Conservation (phyloP, 2,888 invertebrate genomes). For the Hyposoter didymator region DNA sequence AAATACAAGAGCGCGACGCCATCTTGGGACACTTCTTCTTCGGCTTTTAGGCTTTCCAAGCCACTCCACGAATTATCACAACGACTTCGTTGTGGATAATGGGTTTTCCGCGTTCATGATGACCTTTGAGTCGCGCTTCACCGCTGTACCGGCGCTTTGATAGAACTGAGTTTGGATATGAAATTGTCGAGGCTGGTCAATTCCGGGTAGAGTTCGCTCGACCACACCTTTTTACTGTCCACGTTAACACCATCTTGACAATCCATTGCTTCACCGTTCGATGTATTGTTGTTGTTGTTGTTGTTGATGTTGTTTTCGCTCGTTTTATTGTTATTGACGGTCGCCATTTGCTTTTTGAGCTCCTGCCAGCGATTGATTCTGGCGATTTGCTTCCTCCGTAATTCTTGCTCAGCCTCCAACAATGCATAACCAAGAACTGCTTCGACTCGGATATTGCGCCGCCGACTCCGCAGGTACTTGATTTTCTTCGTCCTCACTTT, state of each 20-base stretch:
- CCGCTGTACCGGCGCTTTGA: slow-evolving; percentile 85
- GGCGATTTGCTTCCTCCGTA: slow-evolving; percentile 87
- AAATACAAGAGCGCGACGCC: not conserved
- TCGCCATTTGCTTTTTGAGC: slow-evolving; percentile 75
- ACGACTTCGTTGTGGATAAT: slow-evolving; percentile 3
- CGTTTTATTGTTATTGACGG: slow-evolving; percentile 2
- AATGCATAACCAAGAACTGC: slow-evolving; percentile 88
- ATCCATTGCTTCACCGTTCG: slow-evolving; percentile 52
- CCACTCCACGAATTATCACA: not conserved
- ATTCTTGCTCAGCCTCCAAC: slow-evolving; percentile 86
- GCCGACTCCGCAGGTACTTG: slow-evolving; percentile 86
- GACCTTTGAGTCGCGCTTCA: slow-evolving; percentile 73
- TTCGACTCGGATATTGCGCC: slow-evolving; percentile 87
- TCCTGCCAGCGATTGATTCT: slow-evolving; percentile 87
- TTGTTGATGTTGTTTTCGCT: slow-evolving; percentile 30
- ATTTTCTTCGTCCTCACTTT: slow-evolving; percentile 88
- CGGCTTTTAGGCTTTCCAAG: slow-evolving; percentile 45
- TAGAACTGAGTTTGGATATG: slow-evolving; percentile 87
- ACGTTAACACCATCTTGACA: slow-evolving; percentile 54
- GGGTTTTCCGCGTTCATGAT: not conserved
- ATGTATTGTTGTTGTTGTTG: slow-evolving; percentile 30
- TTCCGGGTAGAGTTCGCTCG: slow-evolving; percentile 84
- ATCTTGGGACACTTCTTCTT: slow-evolving; percentile 8
- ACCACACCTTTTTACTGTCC: slow-evolving; percentile 71
- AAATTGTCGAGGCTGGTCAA: slow-evolving; percentile 88